Percentiles rank a stretch among this genome's conserved stretches.
Conservation (phyloP, 2,113 vertebrate species). For the Peromyscus leucopus region DNA sequence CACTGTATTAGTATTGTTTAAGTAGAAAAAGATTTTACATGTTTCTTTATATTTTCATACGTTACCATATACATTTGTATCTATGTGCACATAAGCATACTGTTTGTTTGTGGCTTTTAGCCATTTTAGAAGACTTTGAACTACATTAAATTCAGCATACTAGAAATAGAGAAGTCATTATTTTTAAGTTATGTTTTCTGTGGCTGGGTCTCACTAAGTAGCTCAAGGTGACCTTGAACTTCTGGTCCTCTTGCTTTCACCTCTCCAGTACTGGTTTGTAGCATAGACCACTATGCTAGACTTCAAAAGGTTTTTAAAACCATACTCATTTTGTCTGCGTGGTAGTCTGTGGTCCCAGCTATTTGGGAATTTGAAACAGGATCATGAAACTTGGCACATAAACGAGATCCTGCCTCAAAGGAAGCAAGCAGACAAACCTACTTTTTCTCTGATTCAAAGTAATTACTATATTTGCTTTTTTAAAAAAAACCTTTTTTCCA, state of each 20-base stretch:
- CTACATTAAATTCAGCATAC: conserved; percentile 36
- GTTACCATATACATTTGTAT: neutral
- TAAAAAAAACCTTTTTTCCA: neutral
- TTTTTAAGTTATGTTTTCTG: conserved; percentile 43
- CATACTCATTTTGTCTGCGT: neutral
- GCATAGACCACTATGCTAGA: neutral
- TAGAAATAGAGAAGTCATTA: neutral
- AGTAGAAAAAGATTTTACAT: neutral
- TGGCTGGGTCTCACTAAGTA: neutral
- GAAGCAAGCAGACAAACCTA: neutral
- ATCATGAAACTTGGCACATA: neutral
- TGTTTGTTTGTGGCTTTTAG: conserved; percentile 40
- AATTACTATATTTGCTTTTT: conserved; percentile 55
- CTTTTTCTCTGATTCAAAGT: conserved; percentile 41
- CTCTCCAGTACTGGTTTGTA: neutral
- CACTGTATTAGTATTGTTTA: conserved; percentile 27
- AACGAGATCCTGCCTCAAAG: neutral
- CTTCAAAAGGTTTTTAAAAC: neutral
- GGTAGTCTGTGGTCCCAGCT: neutral
- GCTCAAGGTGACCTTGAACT: neutral
- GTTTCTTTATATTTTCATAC: neutral
- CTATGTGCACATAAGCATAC: neutral
- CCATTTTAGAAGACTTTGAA: conserved; percentile 52
- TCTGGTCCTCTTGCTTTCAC: neutral
- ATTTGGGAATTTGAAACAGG: neutral